Evolutionary conservation across 2,113 vertebrate genomes (phyloP).

Genomic region (Haemorhous mexicanus): DNA sequence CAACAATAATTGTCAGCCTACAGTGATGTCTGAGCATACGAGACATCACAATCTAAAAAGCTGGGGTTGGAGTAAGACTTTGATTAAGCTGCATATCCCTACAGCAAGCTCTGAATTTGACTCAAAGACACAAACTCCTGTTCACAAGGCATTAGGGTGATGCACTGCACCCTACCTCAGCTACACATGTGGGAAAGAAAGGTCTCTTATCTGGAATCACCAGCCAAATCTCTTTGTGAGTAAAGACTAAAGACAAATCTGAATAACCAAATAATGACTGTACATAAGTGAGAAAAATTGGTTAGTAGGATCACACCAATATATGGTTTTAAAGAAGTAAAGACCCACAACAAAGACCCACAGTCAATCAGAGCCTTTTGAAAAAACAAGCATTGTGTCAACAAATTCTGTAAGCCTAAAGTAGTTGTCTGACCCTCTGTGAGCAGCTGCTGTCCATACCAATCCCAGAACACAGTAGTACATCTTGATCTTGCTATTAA

Average conservation of each 20-base stretch:
- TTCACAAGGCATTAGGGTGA: neutral
- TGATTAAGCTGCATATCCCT: neutral
- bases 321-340: neutral
- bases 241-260: neutral
- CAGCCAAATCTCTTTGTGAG: neutral
- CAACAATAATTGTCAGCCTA: neutral
- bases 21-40: neutral
- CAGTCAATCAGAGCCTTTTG: neutral
- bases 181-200: neutral
- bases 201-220: neutral
- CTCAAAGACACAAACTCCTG: neutral
- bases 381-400: neutral
- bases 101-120: neutral
- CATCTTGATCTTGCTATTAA: neutral
- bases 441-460: neutral
- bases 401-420: neutral
- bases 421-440: neutral
- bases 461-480: neutral
- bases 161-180: neutral
- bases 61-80: neutral
- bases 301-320: neutral
- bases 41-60: neutral
- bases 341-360: neutral
- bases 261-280: neutral
- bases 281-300: neutral